Conservation (phyloP, 2,888 invertebrate species). For the Emmelina monodactyla region DNA sequence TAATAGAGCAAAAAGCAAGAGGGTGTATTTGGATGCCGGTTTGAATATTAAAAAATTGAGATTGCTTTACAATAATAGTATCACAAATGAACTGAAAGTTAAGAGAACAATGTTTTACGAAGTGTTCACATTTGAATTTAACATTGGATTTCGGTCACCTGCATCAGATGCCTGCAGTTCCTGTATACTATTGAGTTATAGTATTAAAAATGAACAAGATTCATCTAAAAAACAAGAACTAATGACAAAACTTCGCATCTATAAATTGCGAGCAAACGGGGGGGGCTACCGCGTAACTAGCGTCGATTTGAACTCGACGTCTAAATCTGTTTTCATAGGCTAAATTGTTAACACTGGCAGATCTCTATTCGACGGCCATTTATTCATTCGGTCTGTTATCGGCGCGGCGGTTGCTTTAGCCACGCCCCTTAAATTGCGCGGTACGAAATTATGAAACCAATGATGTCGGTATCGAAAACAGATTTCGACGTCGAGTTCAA, state of each 20-base stretch:
- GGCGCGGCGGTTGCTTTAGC: too few species aligned
- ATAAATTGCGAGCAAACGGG: constrained; percentile 3
- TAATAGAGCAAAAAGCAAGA: constrained; percentile 3
- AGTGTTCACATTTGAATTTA: constrained; percentile 4
- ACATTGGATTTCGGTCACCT: constrained; percentile 5
- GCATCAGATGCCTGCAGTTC: constrained; percentile 3
- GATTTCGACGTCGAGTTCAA: too few species aligned
- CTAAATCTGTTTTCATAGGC: too few species aligned
- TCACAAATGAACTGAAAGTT: constrained; percentile 2
- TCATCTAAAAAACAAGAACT: not conserved
- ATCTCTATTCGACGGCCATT: too few species aligned
- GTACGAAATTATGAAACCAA: too few species aligned
- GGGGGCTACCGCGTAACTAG: too few species aligned
- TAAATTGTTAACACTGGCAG: too few species aligned
- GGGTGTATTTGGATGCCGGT: constrained; percentile 1
- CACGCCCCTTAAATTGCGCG: too few species aligned
- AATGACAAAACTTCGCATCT: not conserved
- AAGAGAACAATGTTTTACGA: constrained; percentile 2
- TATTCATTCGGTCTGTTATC: too few species aligned
- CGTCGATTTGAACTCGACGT: too few species aligned
- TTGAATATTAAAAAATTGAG: constrained; percentile 1
- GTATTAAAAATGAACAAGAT: constrained; percentile 1
- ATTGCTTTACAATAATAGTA: not conserved
- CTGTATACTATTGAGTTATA: constrained; percentile 1
- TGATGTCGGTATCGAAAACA: too few species aligned